Percentiles rank a stretch among this genome's conserved stretches.
Conservation (phyloP, 1,140 invertebrate genomes). For the Scaptomyza graminum region DNA sequence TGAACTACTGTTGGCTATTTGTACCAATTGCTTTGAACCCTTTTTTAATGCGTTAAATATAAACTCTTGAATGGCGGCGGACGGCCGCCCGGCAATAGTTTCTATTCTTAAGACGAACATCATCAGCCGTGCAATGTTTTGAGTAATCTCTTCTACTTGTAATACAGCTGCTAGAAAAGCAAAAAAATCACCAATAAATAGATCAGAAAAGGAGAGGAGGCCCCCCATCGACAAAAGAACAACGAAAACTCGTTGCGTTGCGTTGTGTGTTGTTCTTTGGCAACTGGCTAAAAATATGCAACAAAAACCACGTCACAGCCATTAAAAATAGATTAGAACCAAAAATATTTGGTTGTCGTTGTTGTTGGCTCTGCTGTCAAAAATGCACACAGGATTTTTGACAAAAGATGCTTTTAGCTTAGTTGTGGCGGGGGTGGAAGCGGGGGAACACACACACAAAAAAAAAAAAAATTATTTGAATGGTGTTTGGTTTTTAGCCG, state of each 20-base stretch:
- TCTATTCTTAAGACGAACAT: constrained; percentile 29
- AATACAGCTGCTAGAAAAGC: neutral
- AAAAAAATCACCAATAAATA: constrained; percentile 7
- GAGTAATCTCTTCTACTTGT: constrained; percentile 14
- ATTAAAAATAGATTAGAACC: constrained; percentile 69
- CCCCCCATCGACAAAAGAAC: constrained; percentile 9
- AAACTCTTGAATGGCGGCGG: constrained; percentile 3
- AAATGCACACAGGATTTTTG: constrained; percentile 51
- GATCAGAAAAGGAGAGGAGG: constrained; percentile 5
- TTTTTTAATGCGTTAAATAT: constrained; percentile 22
- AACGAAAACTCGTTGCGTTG: no score
- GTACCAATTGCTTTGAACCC: constrained; percentile 29
- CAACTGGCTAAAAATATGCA: constrained; percentile 72
- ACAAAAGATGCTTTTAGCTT: constrained; percentile 41
- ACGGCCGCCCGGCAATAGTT: neutral
- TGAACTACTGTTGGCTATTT: constrained; percentile 6
- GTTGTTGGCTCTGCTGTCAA: constrained; percentile 44
- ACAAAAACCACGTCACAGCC: constrained; percentile 80
- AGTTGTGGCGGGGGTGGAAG: no score
- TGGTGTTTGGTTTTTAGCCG: no score
- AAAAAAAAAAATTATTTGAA: no score
- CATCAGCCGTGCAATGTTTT: neutral
- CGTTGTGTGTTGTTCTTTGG: constrained; percentile 21
- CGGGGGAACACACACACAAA: no score
- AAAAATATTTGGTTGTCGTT: constrained; percentile 70